Percentiles rank a stretch among this genome's conserved stretches.
Conservation (phyloP, 2,113 vertebrate genomes). For the Jaculus jaculus region DNA sequence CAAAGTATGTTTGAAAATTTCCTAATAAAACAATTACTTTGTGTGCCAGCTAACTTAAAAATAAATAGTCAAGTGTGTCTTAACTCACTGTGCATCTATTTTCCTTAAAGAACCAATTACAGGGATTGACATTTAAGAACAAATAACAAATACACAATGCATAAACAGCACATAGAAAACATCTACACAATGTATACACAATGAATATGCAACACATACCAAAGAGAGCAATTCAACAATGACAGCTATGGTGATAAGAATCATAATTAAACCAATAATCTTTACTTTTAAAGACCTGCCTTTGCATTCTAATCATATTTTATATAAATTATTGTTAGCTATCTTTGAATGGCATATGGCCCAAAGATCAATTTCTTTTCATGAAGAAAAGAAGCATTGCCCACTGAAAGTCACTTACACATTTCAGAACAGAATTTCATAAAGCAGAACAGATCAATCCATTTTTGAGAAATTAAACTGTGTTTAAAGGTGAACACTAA, state of each 20-base stretch:
- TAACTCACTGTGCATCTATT: background rate
- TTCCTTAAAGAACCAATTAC: background rate
- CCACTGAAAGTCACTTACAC: background rate
- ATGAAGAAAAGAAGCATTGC: slow-evolving; percentile 18
- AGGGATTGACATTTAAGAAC: background rate
- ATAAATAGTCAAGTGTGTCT: background rate
- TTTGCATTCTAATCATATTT: background rate
- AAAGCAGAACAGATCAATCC: background rate
- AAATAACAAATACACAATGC: background rate
- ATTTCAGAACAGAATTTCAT: slow-evolving; percentile 20
- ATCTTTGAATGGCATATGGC: background rate
- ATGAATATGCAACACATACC: too few species aligned
- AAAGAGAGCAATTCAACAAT: background rate
- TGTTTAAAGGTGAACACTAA: background rate
- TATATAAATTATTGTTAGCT: background rate
- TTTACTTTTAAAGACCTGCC: background rate
- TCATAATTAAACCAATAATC: slow-evolving; percentile 1
- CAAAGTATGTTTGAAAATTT: background rate
- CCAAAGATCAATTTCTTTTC: slow-evolving; percentile 16
- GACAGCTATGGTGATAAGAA: background rate
- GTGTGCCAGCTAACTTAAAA: background rate
- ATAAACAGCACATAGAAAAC: too few species aligned
- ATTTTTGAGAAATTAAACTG: background rate
- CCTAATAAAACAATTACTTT: background rate
- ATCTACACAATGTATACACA: too few species aligned